A percentile compares a stretch with the other conserved stretches of the same genome.
Conservation (phyloP, 2,797 vertebrate species). For the Pagetopsis macropterus region DNA sequence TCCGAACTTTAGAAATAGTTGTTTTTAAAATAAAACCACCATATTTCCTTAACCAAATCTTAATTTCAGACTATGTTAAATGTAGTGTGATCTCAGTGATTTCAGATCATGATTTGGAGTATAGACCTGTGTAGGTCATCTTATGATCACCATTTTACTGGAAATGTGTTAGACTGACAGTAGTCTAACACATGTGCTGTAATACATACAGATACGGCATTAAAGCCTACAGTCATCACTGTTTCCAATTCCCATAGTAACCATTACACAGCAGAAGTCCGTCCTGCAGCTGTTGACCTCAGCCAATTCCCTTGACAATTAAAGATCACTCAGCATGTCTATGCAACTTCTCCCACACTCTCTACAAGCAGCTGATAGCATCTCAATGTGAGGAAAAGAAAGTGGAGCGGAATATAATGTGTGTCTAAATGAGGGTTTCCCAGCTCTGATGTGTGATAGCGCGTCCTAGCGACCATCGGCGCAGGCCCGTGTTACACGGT, state of each 20-base stretch:
- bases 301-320: conserved; percentile 71
- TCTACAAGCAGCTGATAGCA: conserved; percentile 73
- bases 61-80: background rate
- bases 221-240: conserved; percentile 27
- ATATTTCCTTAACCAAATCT: background rate
- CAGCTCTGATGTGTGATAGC: conserved; percentile 54
- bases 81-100: background rate
- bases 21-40: conserved; percentile 18
- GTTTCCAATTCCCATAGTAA: conserved; percentile 55
- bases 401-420: conserved; percentile 59
- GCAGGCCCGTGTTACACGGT: conserved; percentile 40
- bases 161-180: background rate
- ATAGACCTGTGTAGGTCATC: background rate
- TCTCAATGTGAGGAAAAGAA: conserved; percentile 68
- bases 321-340: conserved; percentile 74
- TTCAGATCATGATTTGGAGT: conserved; percentile 7
- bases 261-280: conserved; percentile 62
- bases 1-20: background rate
- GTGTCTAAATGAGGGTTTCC: conserved; percentile 65
- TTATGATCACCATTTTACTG: conserved; percentile 11
- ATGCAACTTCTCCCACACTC: conserved; percentile 75
- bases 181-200: background rate
- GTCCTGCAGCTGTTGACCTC: conserved; percentile 72
- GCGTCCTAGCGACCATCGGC: conserved; percentile 58
- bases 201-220: background rate